Evolutionary conservation across 1,140 invertebrate genomes (phyloP).

Genomic region (Drosophila baimaii): DNA sequence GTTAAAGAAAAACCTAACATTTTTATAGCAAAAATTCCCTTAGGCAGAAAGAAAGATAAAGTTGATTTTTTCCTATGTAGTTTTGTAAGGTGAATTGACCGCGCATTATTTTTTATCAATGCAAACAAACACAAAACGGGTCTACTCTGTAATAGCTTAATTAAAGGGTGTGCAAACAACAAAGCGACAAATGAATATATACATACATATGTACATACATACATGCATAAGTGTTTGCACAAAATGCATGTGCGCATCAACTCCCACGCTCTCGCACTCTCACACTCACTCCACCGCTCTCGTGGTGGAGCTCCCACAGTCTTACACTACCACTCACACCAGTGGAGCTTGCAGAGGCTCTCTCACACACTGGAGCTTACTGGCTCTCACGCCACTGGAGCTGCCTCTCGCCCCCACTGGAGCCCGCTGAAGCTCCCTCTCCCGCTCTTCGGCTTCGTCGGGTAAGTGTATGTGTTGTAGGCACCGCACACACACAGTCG

Average conservation of each 20-base stretch:
- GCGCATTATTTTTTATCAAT: background rate
- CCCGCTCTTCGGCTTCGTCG: background rate
- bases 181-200: background rate
- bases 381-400: conserved; percentile 1
- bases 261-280: conserved; percentile 51
- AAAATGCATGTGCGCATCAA: conserved; percentile 28
- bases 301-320: conserved; percentile 13
- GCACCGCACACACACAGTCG: conserved; percentile 14
- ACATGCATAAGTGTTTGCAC: conserved; percentile 4
- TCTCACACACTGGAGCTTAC: conserved; percentile 15
- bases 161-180: conserved; percentile 26
- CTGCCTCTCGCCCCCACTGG: conserved; percentile 7
- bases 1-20: too few relatives aligned
- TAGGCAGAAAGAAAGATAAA: too few relatives aligned
- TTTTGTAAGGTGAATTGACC: background rate
- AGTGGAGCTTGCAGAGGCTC: conserved; percentile 12
- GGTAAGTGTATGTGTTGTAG: conserved; percentile 20
- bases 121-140: conserved; percentile 1
- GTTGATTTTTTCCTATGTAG: background rate
- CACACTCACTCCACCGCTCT: background rate
- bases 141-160: conserved; percentile 1
- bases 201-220: background rate
- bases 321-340: background rate
- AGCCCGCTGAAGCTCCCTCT: conserved; percentile 28
- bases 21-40: too few relatives aligned